Conservation (phyloP, 1,140 invertebrate genomes). For the Drosophila willistoni region DNA sequence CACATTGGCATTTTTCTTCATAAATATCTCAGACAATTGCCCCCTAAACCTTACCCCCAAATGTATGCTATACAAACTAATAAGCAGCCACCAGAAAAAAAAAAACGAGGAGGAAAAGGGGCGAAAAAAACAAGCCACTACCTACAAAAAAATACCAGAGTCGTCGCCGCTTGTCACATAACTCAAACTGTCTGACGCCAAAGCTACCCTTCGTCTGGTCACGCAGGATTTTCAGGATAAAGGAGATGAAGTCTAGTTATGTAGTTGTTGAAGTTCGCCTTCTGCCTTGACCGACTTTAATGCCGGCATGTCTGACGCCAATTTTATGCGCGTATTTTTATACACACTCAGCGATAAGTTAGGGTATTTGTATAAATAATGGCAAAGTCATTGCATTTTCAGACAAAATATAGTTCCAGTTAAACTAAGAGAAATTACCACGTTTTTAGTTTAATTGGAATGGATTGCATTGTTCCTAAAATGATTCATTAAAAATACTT, state of each 20-base stretch:
- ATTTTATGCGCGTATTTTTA: conserved; percentile 69
- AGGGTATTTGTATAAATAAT: conserved; percentile 28
- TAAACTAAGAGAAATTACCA: not conserved
- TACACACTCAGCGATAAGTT: conserved; percentile 32
- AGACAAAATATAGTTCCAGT: not conserved
- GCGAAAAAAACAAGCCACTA: conserved; percentile 4
- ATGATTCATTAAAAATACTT: too few relatives aligned
- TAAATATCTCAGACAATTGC: conserved; percentile 70
- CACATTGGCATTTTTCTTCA: conserved; percentile 59
- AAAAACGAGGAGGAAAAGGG: conserved; percentile 14
- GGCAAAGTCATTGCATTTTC: conserved; percentile 29
- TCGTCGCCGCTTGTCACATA: conserved; percentile 70
- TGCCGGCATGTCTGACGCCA: conserved; percentile 73
- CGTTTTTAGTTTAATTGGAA: not conserved
- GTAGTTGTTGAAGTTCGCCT: conserved; percentile 23
- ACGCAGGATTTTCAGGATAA: conserved; percentile 55
- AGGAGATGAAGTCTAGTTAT: conserved; percentile 22
- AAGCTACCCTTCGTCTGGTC: conserved; percentile 78
- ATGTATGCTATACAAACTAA: conserved; percentile 72
- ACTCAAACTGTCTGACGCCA: conserved; percentile 75
- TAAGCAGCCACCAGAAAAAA: conserved; percentile 66
- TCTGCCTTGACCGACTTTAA: conserved; percentile 77
- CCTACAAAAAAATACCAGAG: conserved; percentile 34
- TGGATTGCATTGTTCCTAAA: too few relatives aligned
- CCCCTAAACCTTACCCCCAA: conserved; percentile 16